These are phyloP conservation scores for Temnothorax curvispinosus DNA, from an alignment of 1,140 invertebrate genomes.

Conservation along the genomic window DNA sequence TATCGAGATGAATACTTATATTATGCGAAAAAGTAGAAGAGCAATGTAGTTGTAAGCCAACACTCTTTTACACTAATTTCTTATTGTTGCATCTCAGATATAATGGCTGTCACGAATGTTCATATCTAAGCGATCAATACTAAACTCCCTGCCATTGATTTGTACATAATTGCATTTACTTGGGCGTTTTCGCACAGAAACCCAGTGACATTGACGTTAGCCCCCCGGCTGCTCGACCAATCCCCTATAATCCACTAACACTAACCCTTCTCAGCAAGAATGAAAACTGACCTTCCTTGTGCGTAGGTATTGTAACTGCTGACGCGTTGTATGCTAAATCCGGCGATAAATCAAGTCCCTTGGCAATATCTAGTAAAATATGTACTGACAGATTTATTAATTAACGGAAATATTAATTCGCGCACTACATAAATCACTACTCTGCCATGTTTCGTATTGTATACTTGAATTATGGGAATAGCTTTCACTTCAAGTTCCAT, in stretches of 20 bases:
- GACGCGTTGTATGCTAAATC: constrained; percentile 29
- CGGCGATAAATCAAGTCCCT: constrained; percentile 39
- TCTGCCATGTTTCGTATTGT: constrained; percentile 14
- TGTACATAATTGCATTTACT: constrained; percentile 74
- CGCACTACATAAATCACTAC: constrained; percentile 29
- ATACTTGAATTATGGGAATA: constrained; percentile 35
- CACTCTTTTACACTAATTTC: background rate
- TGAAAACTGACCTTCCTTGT: constrained; percentile 73
- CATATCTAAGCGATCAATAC: constrained; percentile 69
- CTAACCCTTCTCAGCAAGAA: constrained; percentile 42
- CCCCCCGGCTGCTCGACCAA: constrained; percentile 60
- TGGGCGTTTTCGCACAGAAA: constrained; percentile 76
- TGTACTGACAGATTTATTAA: constrained; percentile 42
- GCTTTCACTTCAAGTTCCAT: constrained; percentile 28
- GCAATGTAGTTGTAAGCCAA: background rate
- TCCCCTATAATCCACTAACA: constrained; percentile 54
- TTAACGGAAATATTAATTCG: constrained; percentile 43
- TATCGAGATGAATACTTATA: background rate
- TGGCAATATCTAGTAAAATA: background rate
- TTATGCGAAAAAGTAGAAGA: background rate
- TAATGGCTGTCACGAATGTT: constrained; percentile 14
- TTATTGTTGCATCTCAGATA: background rate
- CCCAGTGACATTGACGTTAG: constrained; percentile 78
- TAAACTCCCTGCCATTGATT: constrained; percentile 73
- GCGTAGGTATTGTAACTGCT: constrained; percentile 58